Percentiles rank a stretch among this genome's conserved stretches.
Evolutionary conservation across 2,113 vertebrate species (phyloP).

Genomic region (Oreochromis aureus): DNA sequence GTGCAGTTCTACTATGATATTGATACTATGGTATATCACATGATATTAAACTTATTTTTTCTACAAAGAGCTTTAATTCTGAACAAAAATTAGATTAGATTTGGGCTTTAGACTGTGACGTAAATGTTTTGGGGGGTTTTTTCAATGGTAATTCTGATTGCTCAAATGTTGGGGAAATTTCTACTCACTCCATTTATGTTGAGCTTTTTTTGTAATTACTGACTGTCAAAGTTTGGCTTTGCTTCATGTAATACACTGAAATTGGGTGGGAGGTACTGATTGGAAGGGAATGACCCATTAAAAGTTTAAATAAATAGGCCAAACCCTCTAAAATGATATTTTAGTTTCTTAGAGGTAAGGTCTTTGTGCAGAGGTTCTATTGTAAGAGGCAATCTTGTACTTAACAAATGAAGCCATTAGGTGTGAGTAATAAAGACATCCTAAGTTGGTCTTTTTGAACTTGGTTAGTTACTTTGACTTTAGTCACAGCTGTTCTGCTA

Average conservation of each 20-base stretch:
- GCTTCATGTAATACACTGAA: neutral
- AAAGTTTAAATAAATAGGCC: neutral
- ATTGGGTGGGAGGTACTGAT: neutral
- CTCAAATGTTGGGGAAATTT: neutral
- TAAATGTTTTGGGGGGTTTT: fast-evolving
- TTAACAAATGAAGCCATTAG: neutral
- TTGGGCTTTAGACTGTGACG: neutral
- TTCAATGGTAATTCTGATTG: neutral
- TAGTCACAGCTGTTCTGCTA: neutral
- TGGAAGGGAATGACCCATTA: neutral
- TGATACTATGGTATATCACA: neutral
- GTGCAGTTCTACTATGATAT: neutral
- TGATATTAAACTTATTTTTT: neutral
- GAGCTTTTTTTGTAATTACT: neutral
- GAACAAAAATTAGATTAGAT: neutral
- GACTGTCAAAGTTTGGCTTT: neutral
- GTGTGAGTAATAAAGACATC: neutral
- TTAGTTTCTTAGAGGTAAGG: neutral
- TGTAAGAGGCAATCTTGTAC: neutral
- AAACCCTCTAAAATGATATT: neutral
- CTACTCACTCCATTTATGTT: neutral
- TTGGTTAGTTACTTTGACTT: neutral
- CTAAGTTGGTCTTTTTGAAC: neutral
- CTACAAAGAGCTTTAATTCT: neutral
- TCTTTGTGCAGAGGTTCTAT: neutral